These are phyloP conservation scores for Listronotus bonariensis DNA, from an alignment of 1,140 invertebrate species.

Conservation along the genomic window DNA sequence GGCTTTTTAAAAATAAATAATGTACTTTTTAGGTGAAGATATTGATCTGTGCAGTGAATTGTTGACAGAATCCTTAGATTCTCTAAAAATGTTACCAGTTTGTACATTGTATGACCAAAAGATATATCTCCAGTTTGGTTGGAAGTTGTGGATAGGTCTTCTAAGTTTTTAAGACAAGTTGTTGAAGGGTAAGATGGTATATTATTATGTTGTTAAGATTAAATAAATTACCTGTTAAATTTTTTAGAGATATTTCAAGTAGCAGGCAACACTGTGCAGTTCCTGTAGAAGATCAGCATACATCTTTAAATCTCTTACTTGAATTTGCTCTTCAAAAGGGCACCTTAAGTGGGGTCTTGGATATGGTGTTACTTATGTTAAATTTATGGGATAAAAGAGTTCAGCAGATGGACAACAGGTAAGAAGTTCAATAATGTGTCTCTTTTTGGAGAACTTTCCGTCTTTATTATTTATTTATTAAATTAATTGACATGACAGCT, in stretches of 20 bases:
- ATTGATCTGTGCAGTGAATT: constrained; percentile 90
- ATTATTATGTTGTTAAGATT: neutral
- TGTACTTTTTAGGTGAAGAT: constrained; percentile 69
- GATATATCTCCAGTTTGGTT: constrained; percentile 84
- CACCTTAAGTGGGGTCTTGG: constrained; percentile 72
- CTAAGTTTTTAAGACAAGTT: constrained; percentile 90
- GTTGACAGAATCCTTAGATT: constrained; percentile 84
- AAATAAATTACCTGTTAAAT: too few relatives aligned
- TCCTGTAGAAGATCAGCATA: constrained; percentile 77
- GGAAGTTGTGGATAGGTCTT: constrained; percentile 86
- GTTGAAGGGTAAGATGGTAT: constrained; percentile 74
- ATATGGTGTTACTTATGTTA: constrained; percentile 74
- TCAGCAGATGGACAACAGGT: constrained; percentile 67
- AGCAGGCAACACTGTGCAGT: constrained; percentile 65
- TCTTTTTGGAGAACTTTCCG: too few relatives aligned
- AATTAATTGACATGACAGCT: too few relatives aligned
- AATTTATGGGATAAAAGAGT: constrained; percentile 76
- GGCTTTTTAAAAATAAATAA: too few relatives aligned
- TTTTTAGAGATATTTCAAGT: constrained; percentile 61
- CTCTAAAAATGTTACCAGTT: constrained; percentile 83
- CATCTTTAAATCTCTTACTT: constrained; percentile 75
- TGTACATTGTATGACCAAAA: constrained; percentile 85
- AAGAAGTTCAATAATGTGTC: constrained; percentile 39
- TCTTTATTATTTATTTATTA: too few relatives aligned
- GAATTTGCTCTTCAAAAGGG: constrained; percentile 81